Percentiles rank a stretch among this genome's conserved stretches.
phyloP scores from a whole-genome alignment of 2,888 invertebrate genomes.

The Oscheius sp. region DNA sequence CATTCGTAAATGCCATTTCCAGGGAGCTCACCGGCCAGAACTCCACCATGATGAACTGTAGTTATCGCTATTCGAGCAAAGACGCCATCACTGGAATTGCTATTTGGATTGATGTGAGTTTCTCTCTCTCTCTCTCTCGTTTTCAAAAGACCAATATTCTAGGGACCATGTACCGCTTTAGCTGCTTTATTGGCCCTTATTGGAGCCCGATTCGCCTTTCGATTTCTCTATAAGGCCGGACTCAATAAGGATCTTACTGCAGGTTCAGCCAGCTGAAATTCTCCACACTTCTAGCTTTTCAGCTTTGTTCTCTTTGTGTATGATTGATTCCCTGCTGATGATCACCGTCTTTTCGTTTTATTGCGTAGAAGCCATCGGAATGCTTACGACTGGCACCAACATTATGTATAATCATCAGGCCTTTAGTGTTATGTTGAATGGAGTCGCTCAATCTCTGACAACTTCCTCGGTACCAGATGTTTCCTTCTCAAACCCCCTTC shows the following conservation, averaged over 20 bases:
- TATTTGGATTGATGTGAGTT: constrained; percentile 50
- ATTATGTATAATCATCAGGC: constrained; percentile 61
- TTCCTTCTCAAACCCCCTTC: constrained; percentile 31
- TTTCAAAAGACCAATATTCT: no score
- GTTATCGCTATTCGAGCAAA: constrained; percentile 53
- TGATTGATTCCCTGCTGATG: constrained; percentile 65
- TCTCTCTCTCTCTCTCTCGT: no score
- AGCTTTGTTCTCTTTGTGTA: constrained; percentile 63
- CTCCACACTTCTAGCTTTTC: background rate
- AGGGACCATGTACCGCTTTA: constrained; percentile 63
- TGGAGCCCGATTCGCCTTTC: constrained; percentile 62
- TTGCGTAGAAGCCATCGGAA: constrained; percentile 63
- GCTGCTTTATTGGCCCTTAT: constrained; percentile 63
- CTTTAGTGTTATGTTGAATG: constrained; percentile 55
- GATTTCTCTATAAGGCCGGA: constrained; percentile 62
- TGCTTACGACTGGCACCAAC: constrained; percentile 57
- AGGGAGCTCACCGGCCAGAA: constrained; percentile 16
- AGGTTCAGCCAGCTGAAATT: no score
- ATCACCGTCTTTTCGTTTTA: constrained; percentile 63
- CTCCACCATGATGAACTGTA: constrained; percentile 47
- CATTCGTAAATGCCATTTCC: constrained; percentile 1
- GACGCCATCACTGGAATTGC: constrained; percentile 47
- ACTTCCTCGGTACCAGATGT: constrained; percentile 57
- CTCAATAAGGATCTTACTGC: constrained; percentile 65
- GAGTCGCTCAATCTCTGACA: constrained; percentile 58